Base-by-base conservation (phyloP, 2,797 vertebrate genomes). In the Ctenopoma kingsleyae region DNA sequence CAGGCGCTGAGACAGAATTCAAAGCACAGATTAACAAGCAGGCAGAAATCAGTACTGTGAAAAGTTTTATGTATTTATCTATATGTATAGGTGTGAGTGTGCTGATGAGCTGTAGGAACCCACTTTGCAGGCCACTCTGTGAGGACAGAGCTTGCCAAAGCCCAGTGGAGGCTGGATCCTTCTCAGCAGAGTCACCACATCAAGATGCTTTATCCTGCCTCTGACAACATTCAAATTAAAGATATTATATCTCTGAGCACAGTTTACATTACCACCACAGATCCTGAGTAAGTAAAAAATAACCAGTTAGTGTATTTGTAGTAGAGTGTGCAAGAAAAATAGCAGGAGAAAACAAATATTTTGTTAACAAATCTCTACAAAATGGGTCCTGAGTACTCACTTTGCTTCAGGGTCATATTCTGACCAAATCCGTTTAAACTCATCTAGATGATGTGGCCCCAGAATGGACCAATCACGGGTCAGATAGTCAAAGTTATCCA, bases 401-500 rank as follows among this genome's bases (percentile, higher is more conserved):
- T 99, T 99, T 50, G 98, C 98, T 87, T 99, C 98, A 3, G 98
- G 98, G 83, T 99, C 98, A 7, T 99, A 99, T 89, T 99, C 98
- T 2, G 98, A 99, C 98, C 98, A 99, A 90, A 99, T 98, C 83
- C 97, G 95, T 91, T 99, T 99, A 84, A 99, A 99, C 91, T 99
- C 98, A 71, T 99, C 98, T 86, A 99, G 91, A 72, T 99, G 98
- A 91, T 99, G 98, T 1, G 98, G 98, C 23, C 98, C 98, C 60
- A 99, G 93, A 89, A 99, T 99, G 63, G 98, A 99, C 98, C 98
- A 99, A 88, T 99, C 98, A 38, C 98, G 97, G 0, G 98, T 99
- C 89, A 99, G 92, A 88, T 99, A 99, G 92, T 99, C 98, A 91
- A 99, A 99, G 84, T 99, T 99, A 86, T 99, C 98, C 98, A 99